Evolutionary conservation across 2,888 invertebrate species (phyloP), one percentile per base, ranked within the genome.

Genomic region (Hedya salicella): DNA sequence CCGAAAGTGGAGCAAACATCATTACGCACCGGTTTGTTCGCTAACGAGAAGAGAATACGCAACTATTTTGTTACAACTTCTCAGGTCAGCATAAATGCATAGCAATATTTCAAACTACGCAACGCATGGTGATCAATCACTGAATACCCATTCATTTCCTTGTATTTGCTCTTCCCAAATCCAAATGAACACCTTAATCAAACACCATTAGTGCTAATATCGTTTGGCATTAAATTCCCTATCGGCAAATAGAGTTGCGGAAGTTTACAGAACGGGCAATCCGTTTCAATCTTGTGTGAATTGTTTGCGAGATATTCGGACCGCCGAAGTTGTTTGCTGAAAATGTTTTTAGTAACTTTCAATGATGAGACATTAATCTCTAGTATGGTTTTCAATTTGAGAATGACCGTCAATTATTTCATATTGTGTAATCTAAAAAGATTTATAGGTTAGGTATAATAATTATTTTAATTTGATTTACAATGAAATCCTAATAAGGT

Each of bases 131-230:
- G 46, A 65, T 65, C 65, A 59, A 66, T 66, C 66, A 61, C 67
- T 70, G 72, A 78, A 81, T 77, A 76, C 76, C 74, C 72, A 72
- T 76, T 75, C 70, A 62, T 71, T 68, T 70, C 57, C 73, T 40
- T 53, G 5, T 16, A 39, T 46, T 60, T 59, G 5, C 52, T 8
- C 21, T 19, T 13, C 11, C 19, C 11, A 30, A 32, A 17, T 5
- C 57, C 19, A 39, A 17, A n/a, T 46, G 16, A 46, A 14, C 19
- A 25, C 52, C 13, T 50, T 46, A 16, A n/a, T 17, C 16, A 3
- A 1, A 5, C 5, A 25, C 46, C 52, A 60, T 65, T 65, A 65
- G 65, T 65, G 17, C 44, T 39, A 39, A 60, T 65, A 52, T 53
- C 25, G 65, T 40, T 11, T 65, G 65, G 59, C 65, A 17, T 59